phyloP scores from a whole-genome alignment of 1,140 invertebrate species.

The Radopholus similis region DNA sequence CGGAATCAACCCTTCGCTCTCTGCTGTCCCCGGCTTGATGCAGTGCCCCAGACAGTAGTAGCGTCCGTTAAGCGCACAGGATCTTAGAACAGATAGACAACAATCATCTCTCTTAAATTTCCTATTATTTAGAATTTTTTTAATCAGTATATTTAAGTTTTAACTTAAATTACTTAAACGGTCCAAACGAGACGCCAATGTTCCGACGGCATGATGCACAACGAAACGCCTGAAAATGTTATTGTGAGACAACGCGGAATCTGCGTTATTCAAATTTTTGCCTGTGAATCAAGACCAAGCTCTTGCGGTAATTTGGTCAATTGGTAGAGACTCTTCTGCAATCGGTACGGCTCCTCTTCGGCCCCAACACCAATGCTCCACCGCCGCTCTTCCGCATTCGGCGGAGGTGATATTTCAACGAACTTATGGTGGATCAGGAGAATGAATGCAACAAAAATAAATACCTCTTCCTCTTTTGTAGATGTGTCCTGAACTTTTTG shows the following conservation, averaged over 20 bases:
- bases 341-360: background rate
- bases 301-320: too few species aligned
- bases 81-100: constrained; percentile 14
- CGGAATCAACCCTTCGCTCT: constrained; percentile 35
- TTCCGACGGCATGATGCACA: constrained; percentile 39
- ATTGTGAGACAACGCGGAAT: constrained; percentile 46
- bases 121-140: background rate
- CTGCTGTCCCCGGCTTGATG: constrained; percentile 1
- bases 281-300: too few species aligned
- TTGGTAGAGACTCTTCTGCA: constrained; percentile 16
- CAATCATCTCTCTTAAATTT: constrained; percentile 14
- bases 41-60: constrained; percentile 41
- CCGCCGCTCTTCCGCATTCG: too few species aligned
- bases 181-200: constrained; percentile 44
- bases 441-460: too few species aligned
- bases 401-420: background rate
- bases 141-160: constrained; percentile 3
- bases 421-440: too few species aligned
- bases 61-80: constrained; percentile 33
- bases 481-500: constrained; percentile 1
- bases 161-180: constrained; percentile 53
- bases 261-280: too few species aligned
- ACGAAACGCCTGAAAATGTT: too few species aligned
- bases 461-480: background rate
- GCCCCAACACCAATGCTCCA: background rate